Evolutionary conservation across 2,888 invertebrate genomes (phyloP), one percentile per base, ranked within the genome.

Genomic region (Clivina fossor): DNA sequence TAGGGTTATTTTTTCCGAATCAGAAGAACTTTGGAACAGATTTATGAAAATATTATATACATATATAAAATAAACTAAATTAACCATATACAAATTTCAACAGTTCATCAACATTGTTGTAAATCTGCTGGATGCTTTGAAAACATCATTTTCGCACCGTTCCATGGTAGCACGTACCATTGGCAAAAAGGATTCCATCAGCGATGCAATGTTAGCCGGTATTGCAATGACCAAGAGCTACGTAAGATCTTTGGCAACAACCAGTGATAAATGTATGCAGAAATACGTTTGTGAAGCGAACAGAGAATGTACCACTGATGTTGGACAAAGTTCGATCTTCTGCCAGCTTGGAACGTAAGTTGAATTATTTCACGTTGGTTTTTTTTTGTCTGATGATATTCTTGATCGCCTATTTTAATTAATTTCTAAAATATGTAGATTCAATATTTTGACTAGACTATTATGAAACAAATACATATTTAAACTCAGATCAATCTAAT

Each of bases 281-380:
- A 90, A 88, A 68, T 90, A 89, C 73, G 81, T 94, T 63, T 94
- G 94, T 70, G 91, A 93, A 66, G 93, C 93, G 18, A 93, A 90
- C 73, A 85, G 82, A 46, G 93, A 93, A 68, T 94, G 93, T 73
- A 82, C 88, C 20, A 79, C 83, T 44, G 92, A 91, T 70, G 84
- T 86, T 61, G 86, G 86, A 74, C 79, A 87, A 75, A 80, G 86
- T 78, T 89, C 90, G 66, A 85, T 93, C 65, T 91, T 93, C 82
- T 93, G 93, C 69, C 92, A 93, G 75, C 80, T 93, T 66, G 93
- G 92, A 85, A 90, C 90, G 93, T 93, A 77, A 87, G 91, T 84
- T n/a, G n/a, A n/a, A 61, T 47, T 38, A 38, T 38, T 7, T 26
- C 8, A 8, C 26, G 8, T 26, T 26, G 5, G 8, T n/a, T n/a